phyloP scores from a whole-genome alignment of 1,140 invertebrate genomes.

The Tyrophagus putrescentiae region DNA sequence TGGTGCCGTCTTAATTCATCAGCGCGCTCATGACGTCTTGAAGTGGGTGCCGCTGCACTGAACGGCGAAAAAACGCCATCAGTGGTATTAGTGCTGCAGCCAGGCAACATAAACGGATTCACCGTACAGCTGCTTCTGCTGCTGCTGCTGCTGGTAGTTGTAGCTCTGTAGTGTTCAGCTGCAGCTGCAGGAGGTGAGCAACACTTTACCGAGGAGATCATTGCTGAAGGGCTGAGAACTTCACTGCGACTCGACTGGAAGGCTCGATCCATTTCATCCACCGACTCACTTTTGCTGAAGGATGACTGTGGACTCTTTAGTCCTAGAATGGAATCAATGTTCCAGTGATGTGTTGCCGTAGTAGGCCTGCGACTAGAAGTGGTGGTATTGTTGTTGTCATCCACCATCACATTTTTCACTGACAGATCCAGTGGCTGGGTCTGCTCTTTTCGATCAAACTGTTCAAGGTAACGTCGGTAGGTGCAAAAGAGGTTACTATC shows the following conservation, averaged over 20 bases:
- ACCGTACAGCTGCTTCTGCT: too few relatives aligned
- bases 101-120: too few relatives aligned
- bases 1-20: neutral
- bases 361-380: too few relatives aligned
- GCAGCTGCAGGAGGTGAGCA: neutral
- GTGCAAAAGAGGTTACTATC: neutral
- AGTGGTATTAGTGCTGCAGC: neutral
- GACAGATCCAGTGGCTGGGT: slow-evolving; percentile 24
- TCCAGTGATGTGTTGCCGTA: too few relatives aligned
- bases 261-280: neutral
- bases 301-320: too few relatives aligned
- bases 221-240: neutral
- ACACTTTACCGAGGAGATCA: slow-evolving; percentile 7
- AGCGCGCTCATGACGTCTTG: neutral
- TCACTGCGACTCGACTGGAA: neutral
- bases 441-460: neutral
- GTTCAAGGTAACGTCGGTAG: neutral
- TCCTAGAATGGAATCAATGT: neutral
- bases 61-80: neutral
- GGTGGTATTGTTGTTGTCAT: slow-evolving; percentile 10
- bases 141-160: too few relatives aligned
- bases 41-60: neutral
- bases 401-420: neutral
- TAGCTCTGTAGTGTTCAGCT: too few relatives aligned
- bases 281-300: too few relatives aligned